These are phyloP conservation scores for Brachionus plicatilis DNA, from an alignment of 1,140 invertebrate species.

Conservation along the genomic window DNA sequence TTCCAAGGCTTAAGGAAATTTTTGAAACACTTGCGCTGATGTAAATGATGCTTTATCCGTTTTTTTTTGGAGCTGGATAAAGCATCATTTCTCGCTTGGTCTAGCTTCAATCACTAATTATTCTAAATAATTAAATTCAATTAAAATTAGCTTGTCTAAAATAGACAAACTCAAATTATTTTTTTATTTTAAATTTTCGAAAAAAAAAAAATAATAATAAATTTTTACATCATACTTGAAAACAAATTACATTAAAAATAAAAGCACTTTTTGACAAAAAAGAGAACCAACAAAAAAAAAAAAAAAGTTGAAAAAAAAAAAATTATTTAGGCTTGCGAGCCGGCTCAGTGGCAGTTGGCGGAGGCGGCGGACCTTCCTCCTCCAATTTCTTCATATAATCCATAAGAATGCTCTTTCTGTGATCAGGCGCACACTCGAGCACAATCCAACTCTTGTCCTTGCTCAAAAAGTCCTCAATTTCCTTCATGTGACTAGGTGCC, in stretches of 20 bases:
- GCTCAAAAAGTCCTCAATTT: slow-evolving; percentile 71
- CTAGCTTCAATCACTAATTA: not conserved
- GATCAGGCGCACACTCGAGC: slow-evolving; percentile 68
- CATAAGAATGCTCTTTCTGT: slow-evolving; percentile 76
- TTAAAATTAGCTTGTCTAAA: not conserved
- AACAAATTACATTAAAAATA: not conserved
- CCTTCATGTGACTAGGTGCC: slow-evolving; percentile 47
- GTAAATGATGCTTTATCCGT: too few species aligned
- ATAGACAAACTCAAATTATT: not conserved
- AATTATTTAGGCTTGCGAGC: slow-evolving; percentile 57
- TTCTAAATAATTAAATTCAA: not conserved
- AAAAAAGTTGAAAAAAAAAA: not conserved
- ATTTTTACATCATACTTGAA: not conserved
- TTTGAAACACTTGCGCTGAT: too few species aligned
- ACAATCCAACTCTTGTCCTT: slow-evolving; percentile 56
- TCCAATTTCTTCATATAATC: slow-evolving; percentile 89
- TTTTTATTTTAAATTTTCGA: not conserved
- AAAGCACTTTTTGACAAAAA: not conserved
- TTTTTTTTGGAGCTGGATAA: not conserved
- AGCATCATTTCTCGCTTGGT: not conserved
- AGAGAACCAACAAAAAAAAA: not conserved
- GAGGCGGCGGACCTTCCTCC: slow-evolving; percentile 86
- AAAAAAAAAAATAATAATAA: not conserved
- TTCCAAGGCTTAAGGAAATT: not conserved
- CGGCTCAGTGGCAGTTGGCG: slow-evolving; percentile 90